Evolutionary conservation across 1,140 invertebrate species (phyloP), one percentile per base, ranked within the genome.

Genomic region (Leptopilina boulardi): DNA sequence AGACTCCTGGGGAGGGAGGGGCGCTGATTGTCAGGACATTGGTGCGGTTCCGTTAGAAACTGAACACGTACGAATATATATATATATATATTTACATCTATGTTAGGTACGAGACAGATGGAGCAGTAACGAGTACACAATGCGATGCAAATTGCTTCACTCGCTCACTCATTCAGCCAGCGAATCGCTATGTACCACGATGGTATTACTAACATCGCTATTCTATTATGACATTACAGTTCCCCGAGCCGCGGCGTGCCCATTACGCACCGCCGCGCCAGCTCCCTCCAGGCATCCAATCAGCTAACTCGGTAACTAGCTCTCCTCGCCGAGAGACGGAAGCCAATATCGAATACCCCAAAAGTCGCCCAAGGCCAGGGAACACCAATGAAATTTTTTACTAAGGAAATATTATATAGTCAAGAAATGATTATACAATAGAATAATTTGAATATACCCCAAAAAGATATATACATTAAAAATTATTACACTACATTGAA

Each of bases 201-300:
- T 89, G 87, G 85, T 89, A 89, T 89, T 90, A 88, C 89, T 91
- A 90, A 91, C 89, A 89, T 91, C 87, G 87, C 89, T 91, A 91
- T 90, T 89, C 87, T 87, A 90, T 91, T 91, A 91, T 87, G 82
- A 88, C 83, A 89, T 90, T 88, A 90, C 83, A 82, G 80, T 85
- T 87, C 83, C 85, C 84, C 82, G 87, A 85, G 84, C 77, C 77
- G 77, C 78, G 54, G 76, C 74, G 66, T 77, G 82, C 79, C 82
- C 78, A 73, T 78, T 66, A 77, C 78, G 73, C 47, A 51, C 42
- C 11, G 42, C 73, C 42, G 42, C 73, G 76, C 76, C 75, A 74
- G 54, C 83, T 85, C 84, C 81, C 85, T 85, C 80, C 81, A 83
- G 83, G 84, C 87, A 75, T 80, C 84, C 86, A 87, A 88, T 89